Evolutionary conservation across 2,888 invertebrate species (phyloP).

Genomic region (Hydropsyche betteni): DNA sequence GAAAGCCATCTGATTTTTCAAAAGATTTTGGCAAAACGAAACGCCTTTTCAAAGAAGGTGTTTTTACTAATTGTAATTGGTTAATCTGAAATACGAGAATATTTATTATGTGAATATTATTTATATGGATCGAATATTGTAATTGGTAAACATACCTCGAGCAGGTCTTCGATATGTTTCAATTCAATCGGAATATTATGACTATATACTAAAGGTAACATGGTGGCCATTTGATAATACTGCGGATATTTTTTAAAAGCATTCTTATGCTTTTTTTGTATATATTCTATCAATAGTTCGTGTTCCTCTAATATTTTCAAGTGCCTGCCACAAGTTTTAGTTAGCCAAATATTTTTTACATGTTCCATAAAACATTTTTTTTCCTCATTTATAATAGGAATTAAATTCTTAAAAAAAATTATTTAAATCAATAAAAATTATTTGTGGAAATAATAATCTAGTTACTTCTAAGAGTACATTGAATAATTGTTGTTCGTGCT

Average conservation of each 20-base stretch:
- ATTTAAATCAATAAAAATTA: not conserved
- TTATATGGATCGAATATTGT: not conserved
- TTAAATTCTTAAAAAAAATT: conserved; percentile 38
- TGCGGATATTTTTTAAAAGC: conserved; percentile 44
- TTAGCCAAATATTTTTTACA: conserved; percentile 41
- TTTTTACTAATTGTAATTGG: not conserved
- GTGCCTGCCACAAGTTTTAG: conserved; percentile 39
- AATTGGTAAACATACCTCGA: conserved; percentile 23
- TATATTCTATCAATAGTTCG: conserved; percentile 36
- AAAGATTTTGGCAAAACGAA: not conserved
- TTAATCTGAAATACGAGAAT: not conserved
- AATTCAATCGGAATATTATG: conserved; percentile 43
- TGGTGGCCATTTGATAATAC: conserved; percentile 44
- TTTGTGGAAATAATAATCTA: not conserved
- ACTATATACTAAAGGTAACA: conserved; percentile 45
- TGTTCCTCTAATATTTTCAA: conserved; percentile 25
- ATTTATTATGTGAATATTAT: no score
- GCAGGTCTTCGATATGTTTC: conserved; percentile 30
- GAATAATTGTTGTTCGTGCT: conserved; percentile 33
- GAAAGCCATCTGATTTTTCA: no score
- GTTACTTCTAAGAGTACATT: conserved; percentile 24
- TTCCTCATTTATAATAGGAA: conserved; percentile 39
- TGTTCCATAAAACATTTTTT: conserved; percentile 35
- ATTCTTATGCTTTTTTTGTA: conserved; percentile 11
- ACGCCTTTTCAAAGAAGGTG: not conserved